Percentiles rank a stretch among this genome's conserved stretches.
These are phyloP conservation scores for Spondyliosoma cantharus DNA, from an alignment of 2,797 vertebrate genomes.

Conservation along the genomic window DNA sequence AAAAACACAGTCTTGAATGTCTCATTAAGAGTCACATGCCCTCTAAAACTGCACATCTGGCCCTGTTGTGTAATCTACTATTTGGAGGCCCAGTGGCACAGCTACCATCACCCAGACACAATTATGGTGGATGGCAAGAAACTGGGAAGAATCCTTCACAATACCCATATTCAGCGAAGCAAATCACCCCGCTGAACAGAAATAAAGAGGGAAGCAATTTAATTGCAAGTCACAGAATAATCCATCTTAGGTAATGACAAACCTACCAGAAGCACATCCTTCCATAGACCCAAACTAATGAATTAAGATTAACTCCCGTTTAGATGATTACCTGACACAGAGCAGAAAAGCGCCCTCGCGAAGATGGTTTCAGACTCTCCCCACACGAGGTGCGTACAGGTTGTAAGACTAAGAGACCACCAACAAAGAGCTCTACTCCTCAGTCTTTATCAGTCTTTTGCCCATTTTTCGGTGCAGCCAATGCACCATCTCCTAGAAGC, in stretches of 20 bases:
- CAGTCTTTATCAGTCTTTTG: too few relatives aligned
- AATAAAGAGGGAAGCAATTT: neutral
- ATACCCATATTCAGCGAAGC: constrained; percentile 20
- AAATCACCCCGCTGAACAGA: neutral
- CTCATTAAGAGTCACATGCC: constrained; percentile 74
- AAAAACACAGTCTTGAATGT: constrained; percentile 34
- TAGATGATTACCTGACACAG: constrained; percentile 10
- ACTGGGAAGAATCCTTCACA: constrained; percentile 20
- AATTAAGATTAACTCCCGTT: neutral
- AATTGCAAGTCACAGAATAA: neutral
- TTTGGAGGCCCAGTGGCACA: constrained; percentile 56
- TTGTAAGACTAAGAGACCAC: too few relatives aligned
- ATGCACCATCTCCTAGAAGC: too few relatives aligned
- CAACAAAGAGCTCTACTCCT: too few relatives aligned
- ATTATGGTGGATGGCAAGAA: constrained; percentile 26
- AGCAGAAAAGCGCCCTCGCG: too few relatives aligned
- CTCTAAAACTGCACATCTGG: constrained; percentile 78
- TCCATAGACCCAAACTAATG: neutral
- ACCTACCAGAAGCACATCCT: neutral
- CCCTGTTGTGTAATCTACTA: constrained; percentile 73
- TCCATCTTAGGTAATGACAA: neutral
- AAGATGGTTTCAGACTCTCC: too few relatives aligned
- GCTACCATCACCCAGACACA: constrained; percentile 64
- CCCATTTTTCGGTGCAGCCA: too few relatives aligned
- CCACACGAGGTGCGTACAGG: too few relatives aligned